Conservation (phyloP, 2,797 vertebrate genomes). For the Loriculus beryllinus region DNA sequence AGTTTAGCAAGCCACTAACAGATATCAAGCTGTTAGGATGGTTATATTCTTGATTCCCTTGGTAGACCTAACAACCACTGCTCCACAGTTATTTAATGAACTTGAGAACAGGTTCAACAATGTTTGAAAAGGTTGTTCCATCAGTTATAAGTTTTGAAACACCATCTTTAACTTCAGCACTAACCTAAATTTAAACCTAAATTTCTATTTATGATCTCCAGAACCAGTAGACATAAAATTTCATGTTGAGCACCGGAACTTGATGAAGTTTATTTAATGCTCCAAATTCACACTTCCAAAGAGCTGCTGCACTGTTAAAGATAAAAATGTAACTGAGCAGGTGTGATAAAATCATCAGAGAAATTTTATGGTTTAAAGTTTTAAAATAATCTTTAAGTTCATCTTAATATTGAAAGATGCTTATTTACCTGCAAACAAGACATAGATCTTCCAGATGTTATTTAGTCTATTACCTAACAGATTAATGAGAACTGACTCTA, state of each 20-base stretch:
- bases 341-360: background rate
- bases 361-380: background rate
- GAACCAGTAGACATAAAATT: background rate
- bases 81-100: background rate
- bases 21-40: background rate
- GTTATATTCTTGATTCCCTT: background rate
- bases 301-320: background rate
- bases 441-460: background rate
- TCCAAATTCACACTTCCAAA: background rate
- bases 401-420: background rate
- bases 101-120: background rate
- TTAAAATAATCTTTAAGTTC: background rate
- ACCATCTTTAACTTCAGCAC: background rate
- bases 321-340: background rate
- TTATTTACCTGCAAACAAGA: background rate
- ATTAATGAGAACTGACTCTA: background rate
- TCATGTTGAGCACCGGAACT: background rate
- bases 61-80: background rate
- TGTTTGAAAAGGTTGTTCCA: background rate
- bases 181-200: background rate
- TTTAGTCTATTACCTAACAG: background rate
- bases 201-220: background rate
- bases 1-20: background rate
- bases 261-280: background rate
- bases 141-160: background rate